phyloP scores from a whole-genome alignment of 2,888 invertebrate species.

The Agonum fuliginosum region DNA sequence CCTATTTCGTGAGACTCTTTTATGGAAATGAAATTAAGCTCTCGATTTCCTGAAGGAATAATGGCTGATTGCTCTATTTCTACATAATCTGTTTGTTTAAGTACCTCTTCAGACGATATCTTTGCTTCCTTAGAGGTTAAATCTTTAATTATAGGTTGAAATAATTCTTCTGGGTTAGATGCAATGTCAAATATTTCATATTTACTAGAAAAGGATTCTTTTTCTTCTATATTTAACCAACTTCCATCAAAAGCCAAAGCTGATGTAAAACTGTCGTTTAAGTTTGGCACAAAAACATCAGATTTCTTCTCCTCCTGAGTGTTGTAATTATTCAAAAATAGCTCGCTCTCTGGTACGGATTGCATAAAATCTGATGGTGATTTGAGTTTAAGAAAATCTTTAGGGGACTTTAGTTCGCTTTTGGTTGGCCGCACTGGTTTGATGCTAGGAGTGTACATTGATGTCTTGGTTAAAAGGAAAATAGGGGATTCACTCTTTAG shows the following conservation, averaged over 20 bases:
- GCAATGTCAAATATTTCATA: neutral
- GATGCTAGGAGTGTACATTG: conserved; percentile 6
- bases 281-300: too few species aligned
- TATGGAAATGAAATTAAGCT: neutral
- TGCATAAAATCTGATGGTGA: conserved; percentile 51
- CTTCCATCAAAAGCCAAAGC: too few species aligned
- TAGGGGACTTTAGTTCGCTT: conserved; percentile 54
- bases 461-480: conserved; percentile 32
- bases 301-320: neutral
- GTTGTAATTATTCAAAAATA: neutral
- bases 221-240: conserved; percentile 47
- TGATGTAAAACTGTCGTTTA: neutral
- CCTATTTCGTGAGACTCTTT: neutral
- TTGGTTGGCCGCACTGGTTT: conserved; percentile 56
- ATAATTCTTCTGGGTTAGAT: neutral
- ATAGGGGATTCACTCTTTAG: conserved; percentile 7
- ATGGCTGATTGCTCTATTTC: neutral
- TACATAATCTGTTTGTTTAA: neutral
- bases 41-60: neutral
- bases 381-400: conserved; percentile 41
- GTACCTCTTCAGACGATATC: neutral
- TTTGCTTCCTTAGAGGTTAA: neutral
- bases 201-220: neutral
- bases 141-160: neutral
- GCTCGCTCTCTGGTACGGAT: conserved; percentile 53